These are phyloP conservation scores for Platycnemis pennipes DNA, from an alignment of 2,888 invertebrate genomes.

Conservation along the genomic window DNA sequence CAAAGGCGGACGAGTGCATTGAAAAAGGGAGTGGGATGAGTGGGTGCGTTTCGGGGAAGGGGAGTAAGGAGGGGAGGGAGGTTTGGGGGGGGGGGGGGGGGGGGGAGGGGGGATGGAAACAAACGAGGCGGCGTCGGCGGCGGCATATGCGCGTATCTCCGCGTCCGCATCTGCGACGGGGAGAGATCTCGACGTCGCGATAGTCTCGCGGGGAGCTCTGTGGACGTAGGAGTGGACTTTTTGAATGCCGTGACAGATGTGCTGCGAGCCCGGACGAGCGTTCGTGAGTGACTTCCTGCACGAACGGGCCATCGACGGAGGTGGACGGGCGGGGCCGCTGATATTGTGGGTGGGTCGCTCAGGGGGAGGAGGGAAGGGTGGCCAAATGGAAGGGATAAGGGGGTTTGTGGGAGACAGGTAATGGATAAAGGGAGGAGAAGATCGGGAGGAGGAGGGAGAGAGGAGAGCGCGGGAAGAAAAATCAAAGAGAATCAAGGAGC, in stretches of 20 bases:
- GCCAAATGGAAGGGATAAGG: neutral
- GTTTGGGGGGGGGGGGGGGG: neutral
- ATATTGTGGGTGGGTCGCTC: slow-evolving; percentile 17
- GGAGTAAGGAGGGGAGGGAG: neutral
- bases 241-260: slow-evolving; percentile 67
- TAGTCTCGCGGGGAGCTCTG: slow-evolving; percentile 63
- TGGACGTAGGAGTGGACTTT: slow-evolving; percentile 62
- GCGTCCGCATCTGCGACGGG: slow-evolving; percentile 33
- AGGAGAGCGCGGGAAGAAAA: neutral
- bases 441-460: neutral
- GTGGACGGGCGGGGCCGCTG: slow-evolving; percentile 13
- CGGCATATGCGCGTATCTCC: slow-evolving; percentile 63
- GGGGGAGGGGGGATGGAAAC: slow-evolving; percentile 49
- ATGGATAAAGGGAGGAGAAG: neutral
- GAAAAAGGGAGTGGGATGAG: neutral
- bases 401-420: neutral
- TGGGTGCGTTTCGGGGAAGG: neutral
- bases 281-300: slow-evolving; percentile 66
- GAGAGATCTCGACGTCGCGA: slow-evolving; percentile 61
- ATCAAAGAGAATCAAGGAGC: slow-evolving; percentile 19
- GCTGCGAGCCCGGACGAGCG: slow-evolving; percentile 58
- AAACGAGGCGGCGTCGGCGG: slow-evolving; percentile 61
- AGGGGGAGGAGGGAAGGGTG: neutral
- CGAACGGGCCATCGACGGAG: slow-evolving; percentile 64
- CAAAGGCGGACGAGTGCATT: neutral